phyloP scores from a whole-genome alignment of 2,888 invertebrate genomes.

The Invenusta paracnida region DNA sequence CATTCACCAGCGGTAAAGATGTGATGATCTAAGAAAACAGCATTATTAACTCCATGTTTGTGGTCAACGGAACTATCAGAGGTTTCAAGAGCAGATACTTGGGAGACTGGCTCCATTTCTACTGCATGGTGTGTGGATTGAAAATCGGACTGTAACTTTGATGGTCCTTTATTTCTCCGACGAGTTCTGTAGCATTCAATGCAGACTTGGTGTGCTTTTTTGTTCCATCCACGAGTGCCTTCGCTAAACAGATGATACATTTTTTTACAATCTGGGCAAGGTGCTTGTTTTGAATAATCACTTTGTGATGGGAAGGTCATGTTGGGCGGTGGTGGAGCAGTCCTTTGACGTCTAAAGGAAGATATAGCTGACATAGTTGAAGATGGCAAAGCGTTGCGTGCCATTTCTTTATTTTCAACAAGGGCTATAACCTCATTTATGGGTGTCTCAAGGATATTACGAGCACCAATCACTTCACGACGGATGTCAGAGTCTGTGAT shows the following conservation, averaged over 20 bases:
- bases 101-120: neutral
- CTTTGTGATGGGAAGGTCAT: neutral
- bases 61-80: neutral
- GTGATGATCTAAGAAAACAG: neutral
- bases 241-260: neutral
- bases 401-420: constrained; percentile 29
- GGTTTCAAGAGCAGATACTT: neutral
- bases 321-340: neutral
- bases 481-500: constrained; percentile 32
- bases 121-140: neutral
- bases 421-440: neutral
- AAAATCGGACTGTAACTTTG: neutral
- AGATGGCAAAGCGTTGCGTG: constrained; percentile 33
- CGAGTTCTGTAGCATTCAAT: neutral
- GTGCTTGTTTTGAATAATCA: neutral
- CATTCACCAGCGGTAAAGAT: neutral
- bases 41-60: neutral
- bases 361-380: neutral
- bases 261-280: neutral
- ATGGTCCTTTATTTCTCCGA: neutral
- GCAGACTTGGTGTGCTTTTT: neutral
- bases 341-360: neutral
- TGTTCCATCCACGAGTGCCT: neutral
- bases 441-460: neutral
- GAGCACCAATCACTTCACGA: neutral